A percentile compares a stretch with the other conserved stretches of the same genome.
These are phyloP conservation scores for Periplaneta americana DNA, from an alignment of 1,140 invertebrate species.

Conservation along the genomic window DNA sequence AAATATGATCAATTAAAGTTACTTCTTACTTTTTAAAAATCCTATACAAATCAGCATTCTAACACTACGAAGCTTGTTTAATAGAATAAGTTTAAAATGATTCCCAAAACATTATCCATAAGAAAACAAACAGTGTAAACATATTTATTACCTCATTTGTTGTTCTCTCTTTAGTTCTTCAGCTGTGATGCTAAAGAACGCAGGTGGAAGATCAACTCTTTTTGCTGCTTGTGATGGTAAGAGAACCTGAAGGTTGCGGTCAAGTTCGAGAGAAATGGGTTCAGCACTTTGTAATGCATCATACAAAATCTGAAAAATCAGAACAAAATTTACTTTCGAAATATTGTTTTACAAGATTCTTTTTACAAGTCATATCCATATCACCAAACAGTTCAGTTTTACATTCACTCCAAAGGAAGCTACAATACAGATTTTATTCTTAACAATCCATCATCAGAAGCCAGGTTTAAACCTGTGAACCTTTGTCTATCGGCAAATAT, in stretches of 20 bases:
- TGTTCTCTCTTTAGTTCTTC: constrained; percentile 85
- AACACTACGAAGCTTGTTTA: too few relatives aligned
- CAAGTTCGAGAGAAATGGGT: constrained; percentile 73
- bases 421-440: background rate
- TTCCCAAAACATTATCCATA: too few relatives aligned
- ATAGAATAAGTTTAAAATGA: too few relatives aligned
- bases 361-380: background rate
- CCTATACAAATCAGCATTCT: too few relatives aligned
- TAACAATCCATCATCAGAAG: too few relatives aligned
- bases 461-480: too few relatives aligned
- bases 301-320: constrained; percentile 49
- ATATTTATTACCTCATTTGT: constrained; percentile 50
- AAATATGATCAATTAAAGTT: too few relatives aligned
- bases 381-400: background rate
- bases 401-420: background rate
- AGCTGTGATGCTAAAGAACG: constrained; percentile 72
- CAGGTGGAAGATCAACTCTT: constrained; percentile 65
- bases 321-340: background rate
- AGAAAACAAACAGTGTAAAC: too few relatives aligned
- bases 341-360: background rate
- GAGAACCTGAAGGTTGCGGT: constrained; percentile 79
- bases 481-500: too few relatives aligned
- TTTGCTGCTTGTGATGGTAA: constrained; percentile 64
- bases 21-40: too few relatives aligned
- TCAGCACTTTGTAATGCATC: constrained; percentile 75